Percentiles rank a stretch among this genome's conserved stretches.
phyloP scores from a whole-genome alignment of 2,113 vertebrate genomes.

The Hystrix cristata region DNA sequence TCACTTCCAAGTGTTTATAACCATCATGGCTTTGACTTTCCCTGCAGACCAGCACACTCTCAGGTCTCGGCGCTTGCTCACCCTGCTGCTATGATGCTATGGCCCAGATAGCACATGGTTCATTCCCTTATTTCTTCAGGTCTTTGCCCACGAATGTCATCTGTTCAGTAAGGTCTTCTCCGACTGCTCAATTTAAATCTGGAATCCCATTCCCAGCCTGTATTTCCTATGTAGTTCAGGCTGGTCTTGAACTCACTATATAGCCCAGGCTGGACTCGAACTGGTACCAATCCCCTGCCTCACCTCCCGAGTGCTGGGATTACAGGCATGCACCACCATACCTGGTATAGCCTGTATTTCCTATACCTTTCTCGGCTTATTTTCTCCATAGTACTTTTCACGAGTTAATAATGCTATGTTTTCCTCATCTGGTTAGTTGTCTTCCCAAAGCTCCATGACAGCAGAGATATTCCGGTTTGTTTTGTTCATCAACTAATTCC shows the following conservation, averaged over 20 bases:
- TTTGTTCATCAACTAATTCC: not conserved
- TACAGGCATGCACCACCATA: not conserved
- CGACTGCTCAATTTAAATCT: not conserved
- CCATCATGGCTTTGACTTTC: not conserved
- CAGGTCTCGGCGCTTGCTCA: not conserved
- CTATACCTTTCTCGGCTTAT: not conserved
- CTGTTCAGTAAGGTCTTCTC: not conserved
- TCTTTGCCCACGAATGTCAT: not conserved
- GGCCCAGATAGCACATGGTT: not conserved
- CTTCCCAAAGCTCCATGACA: not conserved
- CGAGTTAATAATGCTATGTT: not conserved
- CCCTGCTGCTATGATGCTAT: not conserved
- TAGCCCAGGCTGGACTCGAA: not conserved
- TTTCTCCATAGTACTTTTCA: not conserved
- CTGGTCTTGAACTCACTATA: not conserved
- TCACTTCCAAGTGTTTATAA: slow-evolving; percentile 25
- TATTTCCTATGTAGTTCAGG: not conserved
- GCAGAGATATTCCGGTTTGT: slow-evolving; percentile 20
- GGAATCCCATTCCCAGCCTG: not conserved
- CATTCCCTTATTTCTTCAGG: not conserved
- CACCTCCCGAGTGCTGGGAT: not conserved
- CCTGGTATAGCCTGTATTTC: not conserved
- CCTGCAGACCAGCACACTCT: not conserved
- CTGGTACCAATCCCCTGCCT: not conserved
- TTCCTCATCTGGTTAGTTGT: not conserved